Base-by-base conservation (phyloP, 2,888 invertebrate species). In the Erpobdella octoculata region DNA sequence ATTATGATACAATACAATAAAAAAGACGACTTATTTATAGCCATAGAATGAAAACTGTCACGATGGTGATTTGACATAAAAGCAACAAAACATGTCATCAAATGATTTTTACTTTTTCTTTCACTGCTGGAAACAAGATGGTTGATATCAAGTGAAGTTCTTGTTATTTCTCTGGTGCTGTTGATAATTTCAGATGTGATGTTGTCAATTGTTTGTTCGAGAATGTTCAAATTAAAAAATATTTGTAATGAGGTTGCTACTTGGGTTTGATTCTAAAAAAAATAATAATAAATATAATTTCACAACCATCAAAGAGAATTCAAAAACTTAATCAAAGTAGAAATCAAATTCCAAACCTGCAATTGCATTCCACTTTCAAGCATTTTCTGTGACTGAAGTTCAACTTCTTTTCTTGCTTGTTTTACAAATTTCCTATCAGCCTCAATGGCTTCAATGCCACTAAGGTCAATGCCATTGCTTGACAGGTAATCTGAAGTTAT, bases 381-480 rank as follows among this genome's bases (percentile, higher is more conserved):
- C 79, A 92, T 88, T 78, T 88, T 88, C 75, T 90, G 90, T 0
- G 93, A 92, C 77, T 89, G 87, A 77, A 88, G 88, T 72, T 92
- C 87, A 71, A 93, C 88, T 78, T 90, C 89, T 75, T 88, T 89
- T 72, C 89, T 87, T 0, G 91, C 89, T 81, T 83, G 81, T 74
- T 83, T 80, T 70, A 89, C 88, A 69, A 88, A 86, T 31, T 82
- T 78, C 21, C 90, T 84, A 77, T 93, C 91, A 66, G 89, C 88
- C 66, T 90, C 90, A 21, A 94, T 86, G 48, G 91, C 87, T 76
- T 90, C 89, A 70, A 95, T 87, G 25, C 91, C 91, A 78, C 88
- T 88, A 73, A 94, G 86, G 82, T 92, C 91, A 61, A 89, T 87
- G 81, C 92, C 92, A 71, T 69, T 69, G 6, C 89, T 87, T 76